Percentiles rank a stretch among this genome's conserved stretches.
phyloP scores from a whole-genome alignment of 1,140 invertebrate genomes.

The Cotesia typhae region DNA sequence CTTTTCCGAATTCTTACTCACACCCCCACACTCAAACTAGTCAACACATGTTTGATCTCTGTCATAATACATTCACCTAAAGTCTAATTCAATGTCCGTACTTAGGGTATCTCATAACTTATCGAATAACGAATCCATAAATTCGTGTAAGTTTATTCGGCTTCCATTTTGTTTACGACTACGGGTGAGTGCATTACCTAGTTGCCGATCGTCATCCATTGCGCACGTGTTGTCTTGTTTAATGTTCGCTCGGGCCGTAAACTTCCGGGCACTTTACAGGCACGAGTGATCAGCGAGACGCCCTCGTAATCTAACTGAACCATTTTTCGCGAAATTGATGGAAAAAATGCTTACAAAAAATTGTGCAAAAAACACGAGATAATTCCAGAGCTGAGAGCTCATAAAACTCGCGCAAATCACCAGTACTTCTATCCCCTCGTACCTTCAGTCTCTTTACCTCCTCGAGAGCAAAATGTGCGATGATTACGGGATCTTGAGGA shows the following conservation, averaged over 20 bases:
- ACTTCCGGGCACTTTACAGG: neutral
- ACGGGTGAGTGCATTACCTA: too few species aligned
- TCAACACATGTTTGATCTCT: too few species aligned
- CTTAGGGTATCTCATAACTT: neutral
- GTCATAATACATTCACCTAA: too few species aligned
- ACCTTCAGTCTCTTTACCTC: neutral
- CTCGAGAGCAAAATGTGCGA: conserved; percentile 11
- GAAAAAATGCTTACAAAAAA: neutral
- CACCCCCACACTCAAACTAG: too few species aligned
- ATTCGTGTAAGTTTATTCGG: too few species aligned
- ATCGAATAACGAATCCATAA: too few species aligned
- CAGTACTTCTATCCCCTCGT: neutral
- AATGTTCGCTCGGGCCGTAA: neutral
- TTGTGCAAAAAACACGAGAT: conserved; percentile 20
- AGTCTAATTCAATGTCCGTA: too few species aligned
- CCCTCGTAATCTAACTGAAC: neutral
- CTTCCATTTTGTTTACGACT: too few species aligned
- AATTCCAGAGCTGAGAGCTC: conserved; percentile 26
- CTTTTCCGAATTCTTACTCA: too few species aligned
- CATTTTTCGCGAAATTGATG: neutral
- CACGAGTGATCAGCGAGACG: neutral
- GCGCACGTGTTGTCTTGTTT: too few species aligned
- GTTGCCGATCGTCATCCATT: too few species aligned
- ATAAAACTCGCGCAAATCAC: conserved; percentile 31
- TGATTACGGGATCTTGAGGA: neutral